phyloP scores from a whole-genome alignment of 2,888 invertebrate species.

The Reticulitermes lucifugus region DNA sequence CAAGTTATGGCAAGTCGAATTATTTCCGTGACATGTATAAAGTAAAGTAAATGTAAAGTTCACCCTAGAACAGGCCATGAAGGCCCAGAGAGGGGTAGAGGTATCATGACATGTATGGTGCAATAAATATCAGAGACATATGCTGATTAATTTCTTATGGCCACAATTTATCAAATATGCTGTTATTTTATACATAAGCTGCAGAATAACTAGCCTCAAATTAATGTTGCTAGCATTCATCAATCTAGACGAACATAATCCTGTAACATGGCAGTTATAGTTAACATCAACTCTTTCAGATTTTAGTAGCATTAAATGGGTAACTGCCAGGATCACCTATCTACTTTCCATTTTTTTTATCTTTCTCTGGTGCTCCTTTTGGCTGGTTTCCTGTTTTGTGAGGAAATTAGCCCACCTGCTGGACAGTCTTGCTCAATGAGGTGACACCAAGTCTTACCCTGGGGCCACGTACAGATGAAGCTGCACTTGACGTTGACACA shows the following conservation, averaged over 20 bases:
- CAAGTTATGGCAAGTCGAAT: no score
- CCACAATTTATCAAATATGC: no score
- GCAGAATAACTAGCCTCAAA: not conserved
- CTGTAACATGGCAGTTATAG: not conserved
- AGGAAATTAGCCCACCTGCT: slow-evolving; percentile 43
- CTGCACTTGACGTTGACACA: slow-evolving; percentile 66
- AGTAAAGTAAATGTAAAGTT: no score
- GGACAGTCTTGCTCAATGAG: slow-evolving; percentile 63
- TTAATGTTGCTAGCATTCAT: not conserved
- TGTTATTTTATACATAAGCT: no score
- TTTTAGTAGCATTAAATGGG: not conserved
- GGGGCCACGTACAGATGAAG: slow-evolving; percentile 65
- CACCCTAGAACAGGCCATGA: no score
- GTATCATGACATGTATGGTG: no score
- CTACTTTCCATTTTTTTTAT: not conserved
- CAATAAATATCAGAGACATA: no score
- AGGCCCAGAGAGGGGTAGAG: no score
- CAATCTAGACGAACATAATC: no score
- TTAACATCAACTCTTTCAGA: not conserved
- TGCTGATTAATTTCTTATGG: no score
- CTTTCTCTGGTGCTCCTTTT: slow-evolving; percentile 47
- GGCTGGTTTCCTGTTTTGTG: slow-evolving; percentile 50
- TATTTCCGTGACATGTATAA: no score
- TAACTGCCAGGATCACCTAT: not conserved
- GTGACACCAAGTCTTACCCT: slow-evolving; percentile 85